Conservation (phyloP, 2,113 vertebrate species). For the Lonchura striata region DNA sequence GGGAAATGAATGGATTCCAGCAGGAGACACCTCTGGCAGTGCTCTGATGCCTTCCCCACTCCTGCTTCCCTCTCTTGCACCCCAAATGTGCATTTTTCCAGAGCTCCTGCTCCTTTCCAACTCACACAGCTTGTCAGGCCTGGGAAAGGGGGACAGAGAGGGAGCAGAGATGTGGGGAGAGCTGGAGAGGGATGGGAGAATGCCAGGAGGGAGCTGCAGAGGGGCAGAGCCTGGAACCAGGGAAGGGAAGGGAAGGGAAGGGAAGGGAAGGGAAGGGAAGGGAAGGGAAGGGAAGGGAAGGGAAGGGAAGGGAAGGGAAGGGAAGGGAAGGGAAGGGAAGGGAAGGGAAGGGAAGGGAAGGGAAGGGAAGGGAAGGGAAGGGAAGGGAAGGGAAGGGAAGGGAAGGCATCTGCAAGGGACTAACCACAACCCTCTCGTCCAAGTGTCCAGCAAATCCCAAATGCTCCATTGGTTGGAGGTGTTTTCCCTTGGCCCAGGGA, state of each 20-base stretch:
- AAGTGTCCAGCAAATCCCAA: not conserved
- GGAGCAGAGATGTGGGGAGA: not conserved
- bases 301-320: too few species aligned
- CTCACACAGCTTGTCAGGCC: not conserved
- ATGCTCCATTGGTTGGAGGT: not conserved
- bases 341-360: too few species aligned
- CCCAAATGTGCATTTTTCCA: not conserved
- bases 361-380: too few species aligned
- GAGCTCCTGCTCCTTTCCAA: not conserved
- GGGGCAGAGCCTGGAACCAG: not conserved
- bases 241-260: too few species aligned
- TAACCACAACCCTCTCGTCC: too few species aligned
- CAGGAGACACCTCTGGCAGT: not conserved
- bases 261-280: not conserved
- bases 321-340: too few species aligned
- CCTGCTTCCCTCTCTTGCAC: not conserved
- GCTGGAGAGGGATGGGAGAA: accelerated
- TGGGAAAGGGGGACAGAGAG: not conserved
- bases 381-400: too few species aligned
- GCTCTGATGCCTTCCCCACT: not conserved
- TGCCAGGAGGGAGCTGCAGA: not conserved
- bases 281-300: too few species aligned
- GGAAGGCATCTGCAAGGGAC: not conserved
- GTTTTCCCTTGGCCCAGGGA: not conserved
- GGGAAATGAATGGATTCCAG: not conserved